A percentile compares a stretch with the other conserved stretches of the same genome.
Evolutionary conservation across 2,113 vertebrate species (phyloP).

Genomic region (Phaethon lepturus): DNA sequence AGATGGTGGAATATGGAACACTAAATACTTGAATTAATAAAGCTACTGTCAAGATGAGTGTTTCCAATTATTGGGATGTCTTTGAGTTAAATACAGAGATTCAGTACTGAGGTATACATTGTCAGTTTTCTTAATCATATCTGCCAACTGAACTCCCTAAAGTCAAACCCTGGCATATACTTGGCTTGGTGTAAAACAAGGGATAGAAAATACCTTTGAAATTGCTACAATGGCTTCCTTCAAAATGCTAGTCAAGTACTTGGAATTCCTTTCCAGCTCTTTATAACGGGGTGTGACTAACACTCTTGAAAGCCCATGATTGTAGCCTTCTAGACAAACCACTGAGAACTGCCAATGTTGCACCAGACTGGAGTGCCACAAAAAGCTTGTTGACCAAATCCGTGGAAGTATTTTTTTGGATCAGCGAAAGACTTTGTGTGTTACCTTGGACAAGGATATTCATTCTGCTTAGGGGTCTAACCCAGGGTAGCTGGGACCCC

Average conservation of each 20-base stretch:
- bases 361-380: background rate
- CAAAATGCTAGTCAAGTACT: background rate
- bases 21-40: background rate
- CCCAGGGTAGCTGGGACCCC: background rate
- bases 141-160: background rate
- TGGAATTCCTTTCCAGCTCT: background rate
- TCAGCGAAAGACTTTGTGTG: background rate
- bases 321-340: background rate
- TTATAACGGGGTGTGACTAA: background rate
- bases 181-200: background rate
- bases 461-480: background rate
- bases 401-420: rapidly evolving
- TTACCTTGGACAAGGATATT: background rate
- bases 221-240: background rate
- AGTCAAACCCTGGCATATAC: background rate
- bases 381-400: background rate
- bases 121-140: background rate
- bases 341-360: rapidly evolving
- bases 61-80: background rate
- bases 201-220: background rate
- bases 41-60: background rate
- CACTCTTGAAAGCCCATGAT: background rate
- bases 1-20: background rate
- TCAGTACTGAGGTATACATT: background rate
- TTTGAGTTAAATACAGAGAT: background rate